These are phyloP conservation scores for Macroglossus sobrinus DNA, from an alignment of 2,113 vertebrate species.

Conservation along the genomic window DNA sequence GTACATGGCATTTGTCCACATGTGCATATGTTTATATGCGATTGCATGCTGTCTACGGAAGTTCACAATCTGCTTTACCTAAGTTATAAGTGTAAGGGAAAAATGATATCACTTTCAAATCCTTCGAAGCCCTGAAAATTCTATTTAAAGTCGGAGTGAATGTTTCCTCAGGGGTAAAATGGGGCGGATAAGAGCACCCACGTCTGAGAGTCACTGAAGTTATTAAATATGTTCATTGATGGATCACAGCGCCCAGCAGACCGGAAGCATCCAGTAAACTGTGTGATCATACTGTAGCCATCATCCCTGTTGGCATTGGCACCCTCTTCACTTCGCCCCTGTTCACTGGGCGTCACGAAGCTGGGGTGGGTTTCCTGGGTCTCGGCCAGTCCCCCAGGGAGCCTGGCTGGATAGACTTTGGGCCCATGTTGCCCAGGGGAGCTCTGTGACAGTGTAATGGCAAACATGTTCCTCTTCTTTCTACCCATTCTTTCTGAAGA, in stretches of 20 bases:
- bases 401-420: not conserved
- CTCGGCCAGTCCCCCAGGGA: rapidly evolving
- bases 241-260: not conserved
- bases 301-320: not conserved
- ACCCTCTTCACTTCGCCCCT: rapidly evolving
- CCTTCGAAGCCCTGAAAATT: not conserved
- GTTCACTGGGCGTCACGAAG: not conserved
- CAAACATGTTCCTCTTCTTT: not conserved
- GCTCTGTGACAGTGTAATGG: too few species aligned
- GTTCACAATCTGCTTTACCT: not conserved
- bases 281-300: not conserved
- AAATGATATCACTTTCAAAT: not conserved
- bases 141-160: not conserved
- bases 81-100: not conserved
- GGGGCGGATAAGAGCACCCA: not conserved
- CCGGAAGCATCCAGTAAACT: rapidly evolving
- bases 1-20: rapidly evolving
- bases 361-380: not conserved
- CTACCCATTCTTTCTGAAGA: not conserved
- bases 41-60: not conserved
- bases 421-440: not conserved
- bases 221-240: rapidly evolving
- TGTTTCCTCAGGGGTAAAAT: not conserved
- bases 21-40: rapidly evolving
- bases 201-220: not conserved